phyloP scores from a whole-genome alignment of 2,113 vertebrate genomes.

The Macroglossus sobrinus region DNA sequence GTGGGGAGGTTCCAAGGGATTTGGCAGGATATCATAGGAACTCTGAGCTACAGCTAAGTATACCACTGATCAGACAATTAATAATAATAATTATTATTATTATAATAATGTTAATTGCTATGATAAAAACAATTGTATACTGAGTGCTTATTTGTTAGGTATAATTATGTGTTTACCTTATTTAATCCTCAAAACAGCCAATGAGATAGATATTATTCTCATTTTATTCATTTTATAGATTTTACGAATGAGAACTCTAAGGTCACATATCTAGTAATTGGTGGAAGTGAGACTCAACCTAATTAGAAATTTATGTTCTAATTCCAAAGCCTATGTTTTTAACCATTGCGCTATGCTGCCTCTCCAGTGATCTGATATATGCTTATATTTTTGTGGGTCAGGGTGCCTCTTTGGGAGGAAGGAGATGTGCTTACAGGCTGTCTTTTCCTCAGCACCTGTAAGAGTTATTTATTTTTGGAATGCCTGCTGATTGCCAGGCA shows the following conservation, averaged over 20 bases:
- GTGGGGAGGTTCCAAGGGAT: not conserved
- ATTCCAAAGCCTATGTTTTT: not conserved
- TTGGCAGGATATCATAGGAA: not conserved
- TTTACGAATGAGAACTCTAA: not conserved
- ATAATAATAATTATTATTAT: not conserved
- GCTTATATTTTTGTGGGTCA: not conserved
- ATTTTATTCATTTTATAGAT: not conserved
- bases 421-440: not conserved
- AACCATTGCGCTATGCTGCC: not conserved
- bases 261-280: slow-evolving; percentile 11
- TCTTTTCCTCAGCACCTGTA: not conserved
- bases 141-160: not conserved
- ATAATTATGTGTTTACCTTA: not conserved
- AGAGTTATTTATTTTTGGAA: not conserved
- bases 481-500: not conserved
- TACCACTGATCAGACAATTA: not conserved
- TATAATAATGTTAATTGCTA: slow-evolving; percentile 2
- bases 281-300: slow-evolving; percentile 17
- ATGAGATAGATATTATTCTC: not conserved
- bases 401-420: not conserved
- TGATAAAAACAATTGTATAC: not conserved
- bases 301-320: slow-evolving; percentile 42
- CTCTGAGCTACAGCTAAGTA: not conserved
- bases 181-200: not conserved
- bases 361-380: not conserved